Percentiles rank a stretch among this genome's conserved stretches.
phyloP scores from a whole-genome alignment of 2,797 vertebrate genomes.

The Urophycis tenuis region DNA sequence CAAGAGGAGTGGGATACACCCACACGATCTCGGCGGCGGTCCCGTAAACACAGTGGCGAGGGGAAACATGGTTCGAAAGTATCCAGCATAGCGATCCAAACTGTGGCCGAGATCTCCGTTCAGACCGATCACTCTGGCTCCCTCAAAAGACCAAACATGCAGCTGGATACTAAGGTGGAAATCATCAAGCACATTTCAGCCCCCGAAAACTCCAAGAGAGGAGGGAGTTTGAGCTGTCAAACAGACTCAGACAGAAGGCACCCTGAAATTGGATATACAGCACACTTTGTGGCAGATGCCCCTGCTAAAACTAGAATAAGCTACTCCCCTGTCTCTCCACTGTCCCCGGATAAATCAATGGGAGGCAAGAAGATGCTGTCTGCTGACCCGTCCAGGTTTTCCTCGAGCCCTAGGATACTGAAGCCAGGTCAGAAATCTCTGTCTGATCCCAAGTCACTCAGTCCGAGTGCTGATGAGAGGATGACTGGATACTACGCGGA shows the following conservation, averaged over 20 bases:
- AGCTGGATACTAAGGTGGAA: constrained; percentile 90
- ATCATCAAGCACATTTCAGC: constrained; percentile 94
- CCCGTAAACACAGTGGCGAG: constrained; percentile 83
- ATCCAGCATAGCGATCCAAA: constrained; percentile 94
- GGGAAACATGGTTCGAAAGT: constrained; percentile 85
- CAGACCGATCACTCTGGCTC: constrained; percentile 95
- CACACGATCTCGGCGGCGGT: constrained; percentile 80
- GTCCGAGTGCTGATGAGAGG: constrained; percentile 86
- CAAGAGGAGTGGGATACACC: constrained; percentile 94
- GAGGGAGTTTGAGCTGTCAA: constrained; percentile 91
- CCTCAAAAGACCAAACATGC: constrained; percentile 83
- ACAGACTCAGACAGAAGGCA: constrained; percentile 89
- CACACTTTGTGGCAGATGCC: constrained; percentile 83
- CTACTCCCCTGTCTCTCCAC: constrained; percentile 86
- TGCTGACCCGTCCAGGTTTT: constrained; percentile 81
- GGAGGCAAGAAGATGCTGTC: constrained; percentile 85
- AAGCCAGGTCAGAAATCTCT: constrained; percentile 90
- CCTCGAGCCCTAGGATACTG: constrained; percentile 84
- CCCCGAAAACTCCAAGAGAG: constrained; percentile 88
- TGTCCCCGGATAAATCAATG: constrained; percentile 86
- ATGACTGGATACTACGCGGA: constrained; percentile 86
- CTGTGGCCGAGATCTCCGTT: constrained; percentile 96
- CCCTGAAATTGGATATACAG: constrained; percentile 85
- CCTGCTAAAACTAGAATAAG: constrained; percentile 87
- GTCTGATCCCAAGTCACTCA: constrained; percentile 92